These are phyloP conservation scores for Polyodon spathula DNA, from an alignment of 2,113 vertebrate genomes.

Conservation along the genomic window DNA sequence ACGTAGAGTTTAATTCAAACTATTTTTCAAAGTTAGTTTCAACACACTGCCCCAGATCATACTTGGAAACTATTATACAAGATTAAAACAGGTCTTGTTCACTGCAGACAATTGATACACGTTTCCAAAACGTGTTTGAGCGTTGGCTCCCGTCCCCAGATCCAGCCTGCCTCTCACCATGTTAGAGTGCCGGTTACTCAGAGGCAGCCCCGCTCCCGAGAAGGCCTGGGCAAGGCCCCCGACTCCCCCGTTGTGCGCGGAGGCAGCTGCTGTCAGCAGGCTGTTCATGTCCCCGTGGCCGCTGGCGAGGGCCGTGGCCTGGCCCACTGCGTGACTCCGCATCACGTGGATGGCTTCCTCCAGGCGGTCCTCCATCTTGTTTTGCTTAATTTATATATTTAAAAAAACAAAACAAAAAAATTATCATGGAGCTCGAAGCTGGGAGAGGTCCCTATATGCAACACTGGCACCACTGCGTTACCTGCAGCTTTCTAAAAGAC, in stretches of 20 bases:
- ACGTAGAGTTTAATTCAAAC: too few relatives aligned
- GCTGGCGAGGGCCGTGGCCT: slow-evolving; percentile 53
- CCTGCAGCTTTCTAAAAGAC: too few relatives aligned
- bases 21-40: too few relatives aligned
- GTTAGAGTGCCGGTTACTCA: slow-evolving; percentile 69
- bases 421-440: neutral
- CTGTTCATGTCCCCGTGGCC: slow-evolving; percentile 68
- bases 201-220: slow-evolving; percentile 61
- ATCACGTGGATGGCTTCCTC: slow-evolving; percentile 96
- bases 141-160: neutral
- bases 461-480: too few relatives aligned
- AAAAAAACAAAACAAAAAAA: neutral
- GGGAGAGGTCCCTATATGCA: too few relatives aligned
- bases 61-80: neutral
- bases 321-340: slow-evolving; percentile 85
- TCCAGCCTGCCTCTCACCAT: slow-evolving; percentile 72
- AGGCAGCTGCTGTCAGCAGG: slow-evolving; percentile 53
- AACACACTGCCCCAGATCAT: too few relatives aligned
- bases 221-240: slow-evolving; percentile 74
- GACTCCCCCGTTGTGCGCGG: slow-evolving; percentile 63
- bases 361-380: slow-evolving; percentile 93
- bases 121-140: too few relatives aligned
- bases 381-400: slow-evolving; percentile 60
- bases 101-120: too few relatives aligned
- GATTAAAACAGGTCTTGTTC: neutral